Conservation (phyloP, 2,113 vertebrate species). For the Sorex fumeus region DNA sequence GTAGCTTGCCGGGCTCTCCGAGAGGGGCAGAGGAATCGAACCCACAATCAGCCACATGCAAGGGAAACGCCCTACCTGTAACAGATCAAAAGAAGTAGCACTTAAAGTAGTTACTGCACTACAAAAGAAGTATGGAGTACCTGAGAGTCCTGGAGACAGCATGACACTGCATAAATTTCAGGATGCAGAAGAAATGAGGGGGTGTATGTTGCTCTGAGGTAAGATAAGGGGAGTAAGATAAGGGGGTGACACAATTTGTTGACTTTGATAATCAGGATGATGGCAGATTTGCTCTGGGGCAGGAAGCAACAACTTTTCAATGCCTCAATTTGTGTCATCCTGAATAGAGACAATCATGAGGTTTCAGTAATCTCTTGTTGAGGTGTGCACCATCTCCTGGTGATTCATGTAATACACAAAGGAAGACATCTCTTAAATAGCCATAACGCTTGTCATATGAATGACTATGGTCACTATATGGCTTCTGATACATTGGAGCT, state of each 20-base stretch:
- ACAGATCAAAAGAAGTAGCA: constrained; percentile 91
- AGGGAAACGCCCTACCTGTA: too few relatives aligned
- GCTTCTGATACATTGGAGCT: constrained; percentile 72
- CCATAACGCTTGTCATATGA: too few relatives aligned
- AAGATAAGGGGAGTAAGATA: background rate
- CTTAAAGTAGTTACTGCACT: constrained; percentile 92
- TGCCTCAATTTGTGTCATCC: constrained; percentile 89
- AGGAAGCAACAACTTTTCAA: constrained; percentile 87
- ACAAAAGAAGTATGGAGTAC: constrained; percentile 92
- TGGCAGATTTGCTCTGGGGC: constrained; percentile 81
- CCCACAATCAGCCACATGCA: too few relatives aligned
- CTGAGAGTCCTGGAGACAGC: constrained; percentile 90
- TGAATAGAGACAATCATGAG: constrained; percentile 94
- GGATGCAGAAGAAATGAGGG: background rate
- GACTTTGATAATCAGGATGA: constrained; percentile 91
- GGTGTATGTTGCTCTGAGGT: background rate
- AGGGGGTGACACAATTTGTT: constrained; percentile 84
- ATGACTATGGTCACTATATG: too few relatives aligned
- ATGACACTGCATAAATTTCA: constrained; percentile 87
- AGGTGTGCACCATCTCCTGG: constrained; percentile 88
- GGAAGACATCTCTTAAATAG: too few relatives aligned
- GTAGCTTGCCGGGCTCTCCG: too few relatives aligned
- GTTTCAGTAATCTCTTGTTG: constrained; percentile 94
- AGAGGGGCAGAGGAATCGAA: too few relatives aligned
- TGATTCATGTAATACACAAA: too few relatives aligned